These are phyloP conservation scores for Takifugu flavidus DNA, from an alignment of 2,113 vertebrate species.

Conservation along the genomic window DNA sequence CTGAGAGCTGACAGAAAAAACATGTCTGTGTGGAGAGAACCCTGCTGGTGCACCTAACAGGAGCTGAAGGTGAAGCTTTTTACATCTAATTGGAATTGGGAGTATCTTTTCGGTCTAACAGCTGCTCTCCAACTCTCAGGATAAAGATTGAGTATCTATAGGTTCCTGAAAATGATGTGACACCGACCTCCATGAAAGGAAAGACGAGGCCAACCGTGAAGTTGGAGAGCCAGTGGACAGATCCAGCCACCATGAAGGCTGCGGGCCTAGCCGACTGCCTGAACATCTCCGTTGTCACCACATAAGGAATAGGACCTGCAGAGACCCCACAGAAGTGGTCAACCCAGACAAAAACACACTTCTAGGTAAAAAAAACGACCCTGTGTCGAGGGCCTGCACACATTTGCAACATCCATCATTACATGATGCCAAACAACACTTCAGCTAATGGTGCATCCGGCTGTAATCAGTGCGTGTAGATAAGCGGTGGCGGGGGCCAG, in stretches of 20 bases:
- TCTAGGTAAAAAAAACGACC: too few relatives aligned
- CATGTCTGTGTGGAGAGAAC: too few relatives aligned
- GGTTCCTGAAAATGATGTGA: neutral
- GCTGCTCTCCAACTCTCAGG: too few relatives aligned
- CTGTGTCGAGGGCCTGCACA: neutral
- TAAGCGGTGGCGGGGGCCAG: neutral
- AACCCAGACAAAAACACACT: slow-evolving; percentile 28
- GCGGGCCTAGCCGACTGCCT: slow-evolving; percentile 88
- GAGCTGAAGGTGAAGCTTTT: too few relatives aligned
- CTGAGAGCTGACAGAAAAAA: too few relatives aligned
- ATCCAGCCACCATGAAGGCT: slow-evolving; percentile 91
- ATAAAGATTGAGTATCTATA: neutral
- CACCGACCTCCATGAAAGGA: slow-evolving; percentile 87
- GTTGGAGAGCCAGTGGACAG: slow-evolving; percentile 91
- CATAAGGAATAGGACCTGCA: slow-evolving; percentile 84
- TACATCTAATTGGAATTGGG: too few relatives aligned
- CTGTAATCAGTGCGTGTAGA: slow-evolving; percentile 37
- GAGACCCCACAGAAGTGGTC: slow-evolving; percentile 7
- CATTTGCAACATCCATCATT: slow-evolving; percentile 33
- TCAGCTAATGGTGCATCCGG: slow-evolving; percentile 42
- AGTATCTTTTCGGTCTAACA: too few relatives aligned
- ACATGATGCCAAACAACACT: slow-evolving; percentile 56
- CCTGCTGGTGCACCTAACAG: too few relatives aligned
- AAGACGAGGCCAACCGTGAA: slow-evolving; percentile 89
- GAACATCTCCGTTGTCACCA: slow-evolving; percentile 92